phyloP scores from a whole-genome alignment of 2,797 vertebrate genomes.

The Eulemur mongoz region DNA sequence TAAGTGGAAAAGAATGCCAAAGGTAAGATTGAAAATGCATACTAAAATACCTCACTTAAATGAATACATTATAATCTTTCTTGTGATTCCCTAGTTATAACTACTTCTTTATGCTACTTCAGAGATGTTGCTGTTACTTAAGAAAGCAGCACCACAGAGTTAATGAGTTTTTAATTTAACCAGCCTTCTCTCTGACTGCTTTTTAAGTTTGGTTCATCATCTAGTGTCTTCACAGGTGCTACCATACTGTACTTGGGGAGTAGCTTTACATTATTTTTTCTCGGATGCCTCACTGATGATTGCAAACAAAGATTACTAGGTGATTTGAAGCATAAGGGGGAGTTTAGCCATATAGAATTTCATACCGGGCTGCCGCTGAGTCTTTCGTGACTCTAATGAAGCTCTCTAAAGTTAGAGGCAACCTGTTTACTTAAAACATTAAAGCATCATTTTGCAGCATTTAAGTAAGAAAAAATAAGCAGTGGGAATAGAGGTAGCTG shows the following conservation, averaged over 20 bases:
- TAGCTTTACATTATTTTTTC: background rate
- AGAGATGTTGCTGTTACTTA: conserved; percentile 23
- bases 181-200: background rate
- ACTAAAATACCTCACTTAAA: background rate
- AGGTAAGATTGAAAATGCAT: background rate
- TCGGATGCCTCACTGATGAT: background rate
- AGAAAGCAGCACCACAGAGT: background rate
- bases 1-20: background rate
- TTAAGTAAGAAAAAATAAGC: conserved; percentile 31
- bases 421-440: conserved; percentile 68
- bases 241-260: background rate
- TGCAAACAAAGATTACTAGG: background rate
- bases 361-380: background rate
- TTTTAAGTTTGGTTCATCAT: conserved; percentile 24
- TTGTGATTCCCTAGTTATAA: background rate
- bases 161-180: conserved; percentile 57
- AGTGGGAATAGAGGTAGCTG: conserved; percentile 39
- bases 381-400: conserved; percentile 56
- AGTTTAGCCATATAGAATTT: background rate
- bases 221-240: conserved; percentile 51
- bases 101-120: conserved; percentile 15
- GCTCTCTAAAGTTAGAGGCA: conserved; percentile 10
- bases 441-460: conserved; percentile 29
- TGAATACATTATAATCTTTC: background rate
- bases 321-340: conserved; percentile 20